These are phyloP conservation scores for Dromaius novaehollandiae DNA, from an alignment of 2,113 vertebrate species.

Conservation along the genomic window DNA sequence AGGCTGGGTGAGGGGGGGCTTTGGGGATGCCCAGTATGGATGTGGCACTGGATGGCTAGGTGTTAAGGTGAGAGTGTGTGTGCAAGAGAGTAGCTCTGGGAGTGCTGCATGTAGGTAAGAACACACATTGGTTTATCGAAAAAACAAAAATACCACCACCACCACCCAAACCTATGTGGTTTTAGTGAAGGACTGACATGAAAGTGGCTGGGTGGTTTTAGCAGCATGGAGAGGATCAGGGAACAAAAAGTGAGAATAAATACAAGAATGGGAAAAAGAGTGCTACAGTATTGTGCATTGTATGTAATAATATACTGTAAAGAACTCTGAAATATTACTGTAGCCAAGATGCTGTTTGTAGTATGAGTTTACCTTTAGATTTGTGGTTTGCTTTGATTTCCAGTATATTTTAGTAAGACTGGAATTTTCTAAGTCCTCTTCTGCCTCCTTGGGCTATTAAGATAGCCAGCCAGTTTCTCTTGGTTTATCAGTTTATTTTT, in stretches of 20 bases:
- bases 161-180: no score
- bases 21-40: background rate
- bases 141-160: no score
- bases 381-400: background rate
- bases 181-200: background rate
- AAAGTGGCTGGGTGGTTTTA: background rate
- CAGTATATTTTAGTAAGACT: background rate
- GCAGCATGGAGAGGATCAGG: background rate
- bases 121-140: background rate
- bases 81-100: background rate
- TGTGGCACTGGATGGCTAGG: background rate
- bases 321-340: background rate
- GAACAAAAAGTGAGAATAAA: background rate
- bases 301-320: background rate
- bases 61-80: background rate
- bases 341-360: background rate
- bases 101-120: background rate
- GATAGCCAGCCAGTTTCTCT: background rate
- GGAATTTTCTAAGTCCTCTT: background rate
- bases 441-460: background rate
- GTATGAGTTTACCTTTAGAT: background rate
- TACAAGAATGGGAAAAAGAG: background rate
- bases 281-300: background rate
- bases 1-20: no score
- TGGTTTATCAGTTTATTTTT: constrained; percentile 10